Evolutionary conservation across 1,140 invertebrate species (phyloP), one percentile per base, ranked within the genome.

Genomic region (Drosophila baimaii): DNA sequence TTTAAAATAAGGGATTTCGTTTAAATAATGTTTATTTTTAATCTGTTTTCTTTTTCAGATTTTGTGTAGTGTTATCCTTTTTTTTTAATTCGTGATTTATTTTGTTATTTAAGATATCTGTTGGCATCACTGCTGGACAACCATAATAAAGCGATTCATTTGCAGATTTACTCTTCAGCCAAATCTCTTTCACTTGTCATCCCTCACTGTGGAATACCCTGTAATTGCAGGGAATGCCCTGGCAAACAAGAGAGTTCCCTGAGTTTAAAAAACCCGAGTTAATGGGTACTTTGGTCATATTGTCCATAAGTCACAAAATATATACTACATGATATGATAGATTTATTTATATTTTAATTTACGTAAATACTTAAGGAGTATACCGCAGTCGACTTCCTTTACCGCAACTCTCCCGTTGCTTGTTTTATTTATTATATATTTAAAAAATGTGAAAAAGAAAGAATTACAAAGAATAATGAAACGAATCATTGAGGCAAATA

Each of bases 101-200:
- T n/a, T 17, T 29, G n/a, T 25, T 17, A 2, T 1, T 9, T 27
- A 9, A n/a, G 15, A 5, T 49, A 12, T 6, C 9, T 2, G 13
- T 13, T 33, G 29, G 29, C 51, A 52, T 52, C 51, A 35, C 51
- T 52, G 19, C 29, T 52, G 58, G 46, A 62, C 65, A 66, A 35
- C 69, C 69, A 81, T 81, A 81, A 81, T 81, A 81, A 69, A 81
- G 79, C 73, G 79, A 81, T 81, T 81, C 79, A 81, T 81, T 81
- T 77, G 73, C 79, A 81, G 79, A 81, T 81, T 80, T 52, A 56
- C 46, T 9, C 19, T 10, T 8, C 12, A 33, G 6, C n/a, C 9
- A 17, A 17, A 35, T 27, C 31, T 12, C 12, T 13, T 23, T 15
- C 29, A 8, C 8, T 27, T 25, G 27, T 15, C 19, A 41, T 33